Evolutionary conservation across 2,797 vertebrate species (phyloP).

Genomic region (Fistularia tabacaria): DNA sequence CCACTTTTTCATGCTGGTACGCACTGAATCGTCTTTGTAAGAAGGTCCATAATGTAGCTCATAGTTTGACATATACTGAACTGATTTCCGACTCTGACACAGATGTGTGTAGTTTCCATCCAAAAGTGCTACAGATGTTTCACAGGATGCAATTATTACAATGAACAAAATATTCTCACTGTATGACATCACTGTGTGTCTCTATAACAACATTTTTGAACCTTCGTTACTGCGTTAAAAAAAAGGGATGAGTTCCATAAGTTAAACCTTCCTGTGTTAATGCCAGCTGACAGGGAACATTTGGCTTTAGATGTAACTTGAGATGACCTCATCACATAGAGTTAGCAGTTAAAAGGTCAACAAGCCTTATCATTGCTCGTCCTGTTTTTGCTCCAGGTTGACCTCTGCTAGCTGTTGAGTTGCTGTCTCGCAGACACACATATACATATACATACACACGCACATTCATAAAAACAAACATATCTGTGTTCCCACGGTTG

Average conservation of each 20-base stretch:
- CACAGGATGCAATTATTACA: too few relatives aligned
- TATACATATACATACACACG: neutral
- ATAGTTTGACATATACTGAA: too few relatives aligned
- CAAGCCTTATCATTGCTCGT: conserved; percentile 57
- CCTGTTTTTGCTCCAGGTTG: conserved; percentile 36
- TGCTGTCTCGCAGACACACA: neutral
- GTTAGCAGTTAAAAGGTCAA: conserved; percentile 53
- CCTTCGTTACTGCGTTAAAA: conserved; percentile 23
- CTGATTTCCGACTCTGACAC: too few relatives aligned
- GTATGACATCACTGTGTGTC: too few relatives aligned
- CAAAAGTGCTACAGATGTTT: too few relatives aligned
- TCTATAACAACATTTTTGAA: neutral
- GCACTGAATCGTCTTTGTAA: too few relatives aligned
- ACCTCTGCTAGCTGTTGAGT: conserved; percentile 18
- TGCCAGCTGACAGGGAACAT: conserved; percentile 47
- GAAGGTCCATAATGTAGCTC: too few relatives aligned
- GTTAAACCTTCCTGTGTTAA: conserved; percentile 49
- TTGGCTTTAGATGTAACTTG: conserved; percentile 55
- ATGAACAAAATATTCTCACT: too few relatives aligned
- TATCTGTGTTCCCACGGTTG: conserved; percentile 58
- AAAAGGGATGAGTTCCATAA: conserved; percentile 35
- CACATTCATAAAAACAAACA: conserved; percentile 17
- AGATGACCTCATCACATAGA: conserved; percentile 53
- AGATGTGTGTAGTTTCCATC: too few relatives aligned
- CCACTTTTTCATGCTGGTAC: too few relatives aligned